These are phyloP conservation scores for Arge pagana DNA, from an alignment of 2,888 invertebrate genomes.

Conservation along the genomic window DNA sequence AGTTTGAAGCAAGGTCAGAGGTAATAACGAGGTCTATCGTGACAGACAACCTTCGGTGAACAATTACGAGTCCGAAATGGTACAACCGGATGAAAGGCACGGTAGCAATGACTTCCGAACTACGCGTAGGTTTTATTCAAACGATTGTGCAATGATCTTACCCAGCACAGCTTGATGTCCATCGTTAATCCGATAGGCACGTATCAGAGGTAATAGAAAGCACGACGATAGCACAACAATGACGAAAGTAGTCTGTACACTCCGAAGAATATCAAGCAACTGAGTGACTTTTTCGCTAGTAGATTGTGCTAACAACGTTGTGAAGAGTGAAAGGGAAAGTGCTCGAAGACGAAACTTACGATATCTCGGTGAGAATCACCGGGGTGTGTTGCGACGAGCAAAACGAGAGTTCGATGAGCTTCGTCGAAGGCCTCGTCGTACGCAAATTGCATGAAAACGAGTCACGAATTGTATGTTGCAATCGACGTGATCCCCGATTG, in stretches of 20 bases:
- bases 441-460: constrained; percentile 5
- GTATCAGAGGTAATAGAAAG: constrained; percentile 11
- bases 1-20: too few relatives aligned
- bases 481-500: not conserved
- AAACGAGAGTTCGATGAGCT: not conserved
- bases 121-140: too few relatives aligned
- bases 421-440: not conserved
- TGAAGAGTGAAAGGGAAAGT: constrained; percentile 17
- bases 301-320: not conserved
- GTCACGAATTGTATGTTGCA: not conserved
- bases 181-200: constrained; percentile 5
- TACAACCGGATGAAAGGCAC: too few relatives aligned
- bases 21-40: too few relatives aligned
- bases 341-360: too few relatives aligned
- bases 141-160: constrained; percentile 12
- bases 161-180: constrained; percentile 16
- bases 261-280: constrained; percentile 18
- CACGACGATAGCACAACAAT: constrained; percentile 7
- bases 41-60: too few relatives aligned
- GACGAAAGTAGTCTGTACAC: constrained; percentile 15
- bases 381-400: not conserved
- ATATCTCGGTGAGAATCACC: constrained; percentile 8
- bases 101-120: too few relatives aligned
- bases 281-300: constrained; percentile 10
- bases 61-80: too few relatives aligned